These are phyloP conservation scores for Parnassius apollo DNA, from an alignment of 2,888 invertebrate species.

Conservation along the genomic window DNA sequence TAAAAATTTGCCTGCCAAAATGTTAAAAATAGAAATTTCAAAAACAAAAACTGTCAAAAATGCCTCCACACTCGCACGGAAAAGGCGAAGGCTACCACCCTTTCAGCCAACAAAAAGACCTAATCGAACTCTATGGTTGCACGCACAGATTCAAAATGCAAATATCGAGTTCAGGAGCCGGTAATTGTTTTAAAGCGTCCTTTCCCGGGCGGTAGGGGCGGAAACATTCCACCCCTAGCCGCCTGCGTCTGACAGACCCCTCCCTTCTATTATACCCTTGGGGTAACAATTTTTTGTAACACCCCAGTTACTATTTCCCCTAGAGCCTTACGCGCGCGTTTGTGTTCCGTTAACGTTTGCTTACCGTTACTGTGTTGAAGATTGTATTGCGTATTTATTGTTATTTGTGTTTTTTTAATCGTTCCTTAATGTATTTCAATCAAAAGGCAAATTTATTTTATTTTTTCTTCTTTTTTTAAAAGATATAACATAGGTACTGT, in stretches of 20 bases:
- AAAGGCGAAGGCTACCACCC: constrained; percentile 27
- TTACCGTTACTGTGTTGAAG: constrained; percentile 10
- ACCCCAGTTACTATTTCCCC: constrained; percentile 44
- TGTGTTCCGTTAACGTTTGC: constrained; percentile 14
- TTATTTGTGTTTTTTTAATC: background rate
- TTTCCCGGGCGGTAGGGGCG: constrained; percentile 37
- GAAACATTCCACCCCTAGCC: constrained; percentile 43
- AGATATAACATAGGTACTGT: too few relatives aligned
- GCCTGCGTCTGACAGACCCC: constrained; percentile 63
- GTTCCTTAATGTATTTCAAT: too few relatives aligned
- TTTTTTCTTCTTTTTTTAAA: too few relatives aligned
- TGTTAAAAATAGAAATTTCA: constrained; percentile 7
- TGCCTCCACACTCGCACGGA: constrained; percentile 19
- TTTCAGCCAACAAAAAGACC: constrained; percentile 28
- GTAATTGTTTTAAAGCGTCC: constrained; percentile 60
- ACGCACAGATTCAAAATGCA: constrained; percentile 45
- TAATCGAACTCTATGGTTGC: constrained; percentile 31
- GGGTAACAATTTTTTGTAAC: constrained; percentile 72
- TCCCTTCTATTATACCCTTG: constrained; percentile 47
- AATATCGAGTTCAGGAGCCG: constrained; percentile 45
- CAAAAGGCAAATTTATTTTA: too few relatives aligned
- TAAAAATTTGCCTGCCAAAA: background rate
- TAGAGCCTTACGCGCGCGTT: constrained; percentile 22
- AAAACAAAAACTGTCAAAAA: constrained; percentile 11
- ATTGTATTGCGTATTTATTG: constrained; percentile 6